phyloP scores from a whole-genome alignment of 2,888 invertebrate genomes.

The Rambutsinella grinnellia region DNA sequence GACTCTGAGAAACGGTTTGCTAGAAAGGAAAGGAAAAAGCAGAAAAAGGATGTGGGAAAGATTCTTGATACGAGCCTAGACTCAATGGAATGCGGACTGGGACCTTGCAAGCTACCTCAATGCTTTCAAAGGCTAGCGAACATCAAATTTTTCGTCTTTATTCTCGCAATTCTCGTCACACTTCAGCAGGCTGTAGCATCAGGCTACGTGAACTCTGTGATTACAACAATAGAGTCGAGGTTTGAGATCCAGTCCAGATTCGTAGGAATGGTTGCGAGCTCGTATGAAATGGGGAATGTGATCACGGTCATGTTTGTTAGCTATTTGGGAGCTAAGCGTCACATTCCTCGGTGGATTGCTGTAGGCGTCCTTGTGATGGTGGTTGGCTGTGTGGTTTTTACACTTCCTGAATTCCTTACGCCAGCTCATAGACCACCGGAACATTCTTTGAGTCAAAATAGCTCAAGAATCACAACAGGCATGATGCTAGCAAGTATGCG shows the following conservation, averaged over 20 bases:
- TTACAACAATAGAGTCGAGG: constrained; percentile 96
- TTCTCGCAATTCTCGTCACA: constrained; percentile 90
- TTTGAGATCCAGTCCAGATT: constrained; percentile 92
- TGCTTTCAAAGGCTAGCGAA: constrained; percentile 90
- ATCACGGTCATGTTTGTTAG: constrained; percentile 96
- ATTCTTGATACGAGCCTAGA: constrained; percentile 69
- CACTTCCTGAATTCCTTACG: constrained; percentile 89
- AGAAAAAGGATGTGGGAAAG: constrained; percentile 11
- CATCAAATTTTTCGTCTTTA: constrained; percentile 88
- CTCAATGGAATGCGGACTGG: constrained; percentile 88
- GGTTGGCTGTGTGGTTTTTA: constrained; percentile 91
- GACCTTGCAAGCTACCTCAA: constrained; percentile 82
- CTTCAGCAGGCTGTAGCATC: constrained; percentile 91
- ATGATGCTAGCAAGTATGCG: constrained; percentile 17
- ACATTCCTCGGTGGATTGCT: constrained; percentile 96
- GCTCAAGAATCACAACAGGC: neutral
- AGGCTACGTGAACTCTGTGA: constrained; percentile 94
- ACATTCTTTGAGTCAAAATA: constrained; percentile 1
- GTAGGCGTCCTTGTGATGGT: constrained; percentile 92
- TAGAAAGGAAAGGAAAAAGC: constrained; percentile 7
- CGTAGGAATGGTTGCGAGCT: constrained; percentile 92
- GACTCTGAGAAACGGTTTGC: constrained; percentile 26
- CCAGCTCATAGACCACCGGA: constrained; percentile 72
- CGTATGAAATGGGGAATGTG: constrained; percentile 95
- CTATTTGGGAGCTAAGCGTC: constrained; percentile 91